These are phyloP conservation scores for Ellobius talpinus DNA, from an alignment of 2,113 vertebrate genomes.

Conservation along the genomic window DNA sequence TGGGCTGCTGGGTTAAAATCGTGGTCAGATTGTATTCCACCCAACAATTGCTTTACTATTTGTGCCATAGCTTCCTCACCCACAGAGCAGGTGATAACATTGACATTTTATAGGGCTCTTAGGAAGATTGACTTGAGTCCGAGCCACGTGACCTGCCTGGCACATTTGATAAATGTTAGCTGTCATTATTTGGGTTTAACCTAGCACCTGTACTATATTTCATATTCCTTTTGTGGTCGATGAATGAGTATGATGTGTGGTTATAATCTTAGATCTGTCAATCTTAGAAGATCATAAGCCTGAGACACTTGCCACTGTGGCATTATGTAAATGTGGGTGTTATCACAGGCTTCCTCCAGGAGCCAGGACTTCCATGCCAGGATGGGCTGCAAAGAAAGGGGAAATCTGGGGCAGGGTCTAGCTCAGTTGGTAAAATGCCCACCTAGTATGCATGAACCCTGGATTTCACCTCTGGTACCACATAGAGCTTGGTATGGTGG, in stretches of 20 bases:
- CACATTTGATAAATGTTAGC: slow-evolving; percentile 14
- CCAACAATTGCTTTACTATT: not conserved
- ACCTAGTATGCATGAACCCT: not conserved
- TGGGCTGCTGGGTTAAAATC: not conserved
- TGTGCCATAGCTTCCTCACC: not conserved
- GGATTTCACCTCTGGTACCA: not conserved
- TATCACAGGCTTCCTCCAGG: not conserved
- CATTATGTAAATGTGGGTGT: not conserved
- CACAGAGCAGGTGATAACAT: not conserved
- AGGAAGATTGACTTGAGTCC: slow-evolving; percentile 17
- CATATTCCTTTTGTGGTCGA: not conserved
- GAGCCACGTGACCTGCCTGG: not conserved
- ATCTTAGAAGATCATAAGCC: not conserved
- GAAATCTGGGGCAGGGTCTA: not conserved
- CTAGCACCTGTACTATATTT: not conserved
- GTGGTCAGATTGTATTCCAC: not conserved
- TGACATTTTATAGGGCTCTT: not conserved
- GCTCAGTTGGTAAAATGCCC: not conserved
- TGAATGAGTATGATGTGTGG: not conserved
- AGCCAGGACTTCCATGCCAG: not conserved
- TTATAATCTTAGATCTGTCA: not conserved
- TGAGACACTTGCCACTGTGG: not conserved
- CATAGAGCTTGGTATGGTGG: not conserved
- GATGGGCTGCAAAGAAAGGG: not conserved
- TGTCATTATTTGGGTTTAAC: slow-evolving; percentile 1